Conservation (phyloP, 2,888 invertebrate genomes). For the Liodrosophila aerea region DNA sequence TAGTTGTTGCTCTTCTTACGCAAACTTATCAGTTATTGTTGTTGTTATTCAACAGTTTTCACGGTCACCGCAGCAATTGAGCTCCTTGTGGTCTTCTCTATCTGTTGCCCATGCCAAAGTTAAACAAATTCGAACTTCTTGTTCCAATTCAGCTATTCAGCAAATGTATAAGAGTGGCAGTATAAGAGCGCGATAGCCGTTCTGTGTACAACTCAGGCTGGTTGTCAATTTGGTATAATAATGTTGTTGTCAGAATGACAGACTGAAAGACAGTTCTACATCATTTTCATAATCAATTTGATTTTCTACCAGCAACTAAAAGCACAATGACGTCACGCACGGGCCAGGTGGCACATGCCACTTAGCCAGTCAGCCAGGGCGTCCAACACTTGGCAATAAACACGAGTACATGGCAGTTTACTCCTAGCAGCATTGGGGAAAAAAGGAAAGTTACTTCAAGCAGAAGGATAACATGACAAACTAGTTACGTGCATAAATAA, state of each 20-base stretch:
- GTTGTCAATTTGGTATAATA: slow-evolving; percentile 30
- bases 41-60: slow-evolving; percentile 29
- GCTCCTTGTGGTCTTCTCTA: background rate
- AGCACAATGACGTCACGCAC: slow-evolving; percentile 23
- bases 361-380: slow-evolving; percentile 17
- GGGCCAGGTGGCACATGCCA: background rate
- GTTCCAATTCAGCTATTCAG: slow-evolving; percentile 36
- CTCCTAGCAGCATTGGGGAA: slow-evolving; percentile 6
- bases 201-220: slow-evolving; percentile 1
- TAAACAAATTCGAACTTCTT: slow-evolving; percentile 11
- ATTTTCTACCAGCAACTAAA: slow-evolving; percentile 1
- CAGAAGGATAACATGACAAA: slow-evolving; percentile 72
- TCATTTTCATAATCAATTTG: background rate
- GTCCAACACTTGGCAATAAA: slow-evolving; percentile 44
- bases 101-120: background rate
- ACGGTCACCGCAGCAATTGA: slow-evolving; percentile 39
- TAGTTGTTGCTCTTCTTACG: background rate
- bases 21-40: background rate
- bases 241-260: slow-evolving; percentile 1
- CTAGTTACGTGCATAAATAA: slow-evolving; percentile 76
- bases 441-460: slow-evolving; percentile 38
- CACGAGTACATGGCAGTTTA: slow-evolving; percentile 30
- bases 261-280: background rate
- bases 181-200: background rate
- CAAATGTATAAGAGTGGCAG: slow-evolving; percentile 7